Base-by-base conservation (phyloP, 1,140 invertebrate genomes). In the Drosophila pruinosa region DNA sequence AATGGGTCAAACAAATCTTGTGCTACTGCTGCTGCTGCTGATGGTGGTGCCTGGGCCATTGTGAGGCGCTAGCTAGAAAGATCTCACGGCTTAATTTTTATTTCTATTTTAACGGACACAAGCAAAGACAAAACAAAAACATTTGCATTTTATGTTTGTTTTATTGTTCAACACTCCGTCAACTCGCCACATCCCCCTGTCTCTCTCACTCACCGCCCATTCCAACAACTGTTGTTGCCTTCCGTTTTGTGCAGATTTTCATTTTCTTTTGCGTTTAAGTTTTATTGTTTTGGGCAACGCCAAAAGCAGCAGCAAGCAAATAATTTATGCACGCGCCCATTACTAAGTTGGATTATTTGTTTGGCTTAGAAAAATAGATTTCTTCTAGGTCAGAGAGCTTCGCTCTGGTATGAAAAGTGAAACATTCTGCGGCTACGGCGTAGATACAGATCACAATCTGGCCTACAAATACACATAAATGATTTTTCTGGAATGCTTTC, bases 1-100 rank as follows among this genome's bases (percentile, higher is more conserved):
- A 86, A 86, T 86, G 82, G 81, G 81, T 86, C 81, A 86, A 85
- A 86, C 82, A 86, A 86, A 86, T 86, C 81, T 86, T 80, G 64
- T 47, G 61, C 58, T 56, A 39, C 65, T 63, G 47, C 57, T 58
- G 39, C 36, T 34, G 41, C 38, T 57, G 41, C 47, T 58, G 38
- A 43, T 53, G 41, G n/a, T 56, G 15, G 28, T 56, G 38, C 31
- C 39, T 12, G 0, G 12, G 19, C 56, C 64, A 72, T 72, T 72
- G 63, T 59, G 61, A 34, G 52, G 45, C 36, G 53, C 38, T 54
- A 21, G 56, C 71, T 53, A 88, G 82, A 86, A 85, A 86, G 59
- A 88, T 86, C 81, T 75, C 81, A 86, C 81, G 81, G 82, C 82
- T 88, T 86, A 81, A 83, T 83, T 83, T 83, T 48, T 85, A 72